phyloP scores from a whole-genome alignment of 2,113 vertebrate genomes.

The Nipponia nippon region DNA sequence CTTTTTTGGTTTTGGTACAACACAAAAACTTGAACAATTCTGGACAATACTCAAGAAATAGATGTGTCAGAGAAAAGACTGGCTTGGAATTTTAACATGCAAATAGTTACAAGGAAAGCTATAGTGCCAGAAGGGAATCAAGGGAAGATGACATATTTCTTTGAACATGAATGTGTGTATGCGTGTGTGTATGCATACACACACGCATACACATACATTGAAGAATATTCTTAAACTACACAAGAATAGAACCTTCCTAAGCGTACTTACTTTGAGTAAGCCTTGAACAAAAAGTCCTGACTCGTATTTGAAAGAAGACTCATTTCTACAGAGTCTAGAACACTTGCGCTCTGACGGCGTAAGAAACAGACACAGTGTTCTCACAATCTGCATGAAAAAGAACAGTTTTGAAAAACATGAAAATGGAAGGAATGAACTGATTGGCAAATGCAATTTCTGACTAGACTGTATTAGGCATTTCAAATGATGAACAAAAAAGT shows the following conservation, averaged over 20 bases:
- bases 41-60: not conserved
- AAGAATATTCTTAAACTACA: not conserved
- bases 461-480: not conserved
- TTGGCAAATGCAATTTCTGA: not conserved
- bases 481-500: not conserved
- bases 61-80: not conserved
- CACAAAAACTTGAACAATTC: not conserved
- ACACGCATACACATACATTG: not conserved
- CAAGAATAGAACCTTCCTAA: not conserved
- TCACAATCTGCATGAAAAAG: conserved; percentile 84
- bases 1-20: not conserved
- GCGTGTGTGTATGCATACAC: fast-evolving
- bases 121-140: fast-evolving
- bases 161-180: not conserved
- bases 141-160: not conserved
- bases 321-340: conserved; percentile 87
- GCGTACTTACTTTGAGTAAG: conserved; percentile 87
- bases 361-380: conserved; percentile 93
- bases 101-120: not conserved
- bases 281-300: conserved; percentile 97
- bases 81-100: not conserved
- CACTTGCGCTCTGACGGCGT: conserved; percentile 90
- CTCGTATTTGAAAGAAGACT: conserved; percentile 91
- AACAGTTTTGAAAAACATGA: not conserved
- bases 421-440: not conserved